phyloP scores from a whole-genome alignment of 1,140 invertebrate genomes.

The Zaprionus lachaisei region DNA sequence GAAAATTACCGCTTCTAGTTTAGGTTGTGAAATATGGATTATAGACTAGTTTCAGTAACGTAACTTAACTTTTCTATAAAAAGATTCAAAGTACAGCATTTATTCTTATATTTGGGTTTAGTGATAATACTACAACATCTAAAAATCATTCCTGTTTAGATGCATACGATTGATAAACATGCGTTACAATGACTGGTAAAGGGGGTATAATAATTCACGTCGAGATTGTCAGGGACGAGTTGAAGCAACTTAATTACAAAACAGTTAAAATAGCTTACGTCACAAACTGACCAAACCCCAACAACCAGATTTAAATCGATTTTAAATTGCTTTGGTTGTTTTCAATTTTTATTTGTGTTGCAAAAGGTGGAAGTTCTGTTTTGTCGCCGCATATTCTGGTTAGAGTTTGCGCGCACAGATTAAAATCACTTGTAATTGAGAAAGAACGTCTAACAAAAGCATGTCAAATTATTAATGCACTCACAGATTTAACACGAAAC shows the following conservation, averaged over 20 bases:
- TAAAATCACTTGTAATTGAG: slow-evolving; percentile 22
- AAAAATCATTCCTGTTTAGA: no score
- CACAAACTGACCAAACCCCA: slow-evolving; percentile 27
- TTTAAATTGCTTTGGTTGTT: slow-evolving; percentile 44
- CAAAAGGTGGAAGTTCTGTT: slow-evolving; percentile 48
- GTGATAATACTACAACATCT: no score
- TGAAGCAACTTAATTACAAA: slow-evolving; percentile 34
- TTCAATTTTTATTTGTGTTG: slow-evolving; percentile 29
- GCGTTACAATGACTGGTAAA: slow-evolving; percentile 27
- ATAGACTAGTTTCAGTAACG: no score
- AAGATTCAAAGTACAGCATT: no score
- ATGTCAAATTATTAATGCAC: not conserved
- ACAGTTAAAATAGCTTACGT: slow-evolving; percentile 23
- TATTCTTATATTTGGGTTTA: no score
- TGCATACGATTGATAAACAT: slow-evolving; percentile 4
- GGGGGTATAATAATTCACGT: slow-evolving; percentile 27
- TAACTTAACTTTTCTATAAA: no score
- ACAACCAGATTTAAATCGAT: slow-evolving; percentile 44
- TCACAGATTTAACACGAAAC: not conserved
- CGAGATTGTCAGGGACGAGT: slow-evolving; percentile 28
- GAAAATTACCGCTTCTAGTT: no score
- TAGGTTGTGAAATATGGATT: no score
- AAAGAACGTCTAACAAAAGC: slow-evolving; percentile 14
- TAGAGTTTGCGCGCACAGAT: slow-evolving; percentile 28
- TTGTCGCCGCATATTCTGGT: slow-evolving; percentile 25